A percentile compares a stretch with the other conserved stretches of the same genome.
phyloP scores from a whole-genome alignment of 2,797 vertebrate genomes.

The Echeneis naucrates region DNA sequence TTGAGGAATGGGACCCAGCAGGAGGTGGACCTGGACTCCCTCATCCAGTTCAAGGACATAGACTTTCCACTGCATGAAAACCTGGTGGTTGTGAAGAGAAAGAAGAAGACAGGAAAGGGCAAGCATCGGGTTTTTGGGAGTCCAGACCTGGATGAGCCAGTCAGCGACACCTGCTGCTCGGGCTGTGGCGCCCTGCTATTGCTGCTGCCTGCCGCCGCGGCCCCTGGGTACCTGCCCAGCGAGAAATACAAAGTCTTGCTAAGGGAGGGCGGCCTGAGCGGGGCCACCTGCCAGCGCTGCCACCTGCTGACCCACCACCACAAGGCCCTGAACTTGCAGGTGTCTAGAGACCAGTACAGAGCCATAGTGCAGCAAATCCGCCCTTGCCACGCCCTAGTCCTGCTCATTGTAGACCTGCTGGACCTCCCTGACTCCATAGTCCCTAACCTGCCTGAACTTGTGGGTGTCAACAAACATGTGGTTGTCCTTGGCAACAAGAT shows the following conservation, averaged over 20 bases:
- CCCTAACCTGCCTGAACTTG: conserved; percentile 76
- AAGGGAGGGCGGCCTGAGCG: conserved; percentile 57
- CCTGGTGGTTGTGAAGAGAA: neutral
- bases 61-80: conserved; percentile 65
- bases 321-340: conserved; percentile 80
- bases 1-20: conserved; percentile 31
- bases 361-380: conserved; percentile 76
- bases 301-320: conserved; percentile 86
- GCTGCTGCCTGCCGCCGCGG: conserved; percentile 81
- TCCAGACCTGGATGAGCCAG: conserved; percentile 72
- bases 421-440: conserved; percentile 89
- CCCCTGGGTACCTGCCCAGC: conserved; percentile 89
- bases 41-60: conserved; percentile 77
- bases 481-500: conserved; percentile 92
- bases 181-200: conserved; percentile 92
- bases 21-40: conserved; percentile 16
- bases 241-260: conserved; percentile 84
- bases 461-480: conserved; percentile 84
- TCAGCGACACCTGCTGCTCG: conserved; percentile 82
- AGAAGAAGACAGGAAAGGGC: conserved; percentile 26
- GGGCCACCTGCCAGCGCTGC: conserved; percentile 89
- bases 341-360: conserved; percentile 84
- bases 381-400: conserved; percentile 84
- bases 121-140: conserved; percentile 75
- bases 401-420: conserved; percentile 89